phyloP scores from a whole-genome alignment of 1,140 invertebrate species.

The Tyrophagus putrescentiae region DNA sequence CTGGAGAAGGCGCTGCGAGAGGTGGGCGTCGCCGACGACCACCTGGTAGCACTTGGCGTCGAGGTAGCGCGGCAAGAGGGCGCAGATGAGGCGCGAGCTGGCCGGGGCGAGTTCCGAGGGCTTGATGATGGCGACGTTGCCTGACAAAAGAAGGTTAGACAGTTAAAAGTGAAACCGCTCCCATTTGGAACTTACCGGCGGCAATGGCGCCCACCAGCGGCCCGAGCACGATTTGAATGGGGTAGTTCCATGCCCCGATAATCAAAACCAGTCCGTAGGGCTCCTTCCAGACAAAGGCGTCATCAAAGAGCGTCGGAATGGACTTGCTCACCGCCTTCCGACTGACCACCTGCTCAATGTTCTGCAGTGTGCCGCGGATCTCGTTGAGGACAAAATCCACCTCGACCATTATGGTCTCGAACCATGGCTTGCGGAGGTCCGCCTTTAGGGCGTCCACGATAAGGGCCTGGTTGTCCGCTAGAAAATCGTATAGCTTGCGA shows the following conservation, averaged over 20 bases:
- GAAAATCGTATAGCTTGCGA: slow-evolving; percentile 50
- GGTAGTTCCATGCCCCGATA: slow-evolving; percentile 46
- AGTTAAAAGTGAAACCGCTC: background rate
- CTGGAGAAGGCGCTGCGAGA: slow-evolving; percentile 70
- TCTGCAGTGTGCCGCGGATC: slow-evolving; percentile 31
- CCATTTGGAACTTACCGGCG: slow-evolving; percentile 33
- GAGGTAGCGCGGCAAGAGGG: slow-evolving; percentile 39
- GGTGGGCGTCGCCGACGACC: slow-evolving; percentile 50
- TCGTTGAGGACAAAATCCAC: slow-evolving; percentile 33
- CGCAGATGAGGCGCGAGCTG: slow-evolving; percentile 34
- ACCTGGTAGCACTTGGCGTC: slow-evolving; percentile 40
- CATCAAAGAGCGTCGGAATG: slow-evolving; percentile 39
- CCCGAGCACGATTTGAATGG: slow-evolving; percentile 37
- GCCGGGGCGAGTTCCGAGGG: slow-evolving; percentile 40
- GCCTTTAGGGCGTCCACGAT: slow-evolving; percentile 55
- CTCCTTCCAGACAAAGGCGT: slow-evolving; percentile 37
- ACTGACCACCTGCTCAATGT: slow-evolving; percentile 36
- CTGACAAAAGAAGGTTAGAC: background rate
- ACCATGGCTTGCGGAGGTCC: slow-evolving; percentile 53
- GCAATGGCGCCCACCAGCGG: slow-evolving; percentile 41
- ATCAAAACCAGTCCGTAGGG: slow-evolving; percentile 42
- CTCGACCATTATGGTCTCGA: slow-evolving; percentile 35
- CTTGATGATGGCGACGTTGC: slow-evolving; percentile 41
- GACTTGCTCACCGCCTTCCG: slow-evolving; percentile 33
- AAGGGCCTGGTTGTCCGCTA: slow-evolving; percentile 57